These are phyloP conservation scores for Dermolepida albohirtum DNA, from an alignment of 2,888 invertebrate genomes.

Conservation along the genomic window DNA sequence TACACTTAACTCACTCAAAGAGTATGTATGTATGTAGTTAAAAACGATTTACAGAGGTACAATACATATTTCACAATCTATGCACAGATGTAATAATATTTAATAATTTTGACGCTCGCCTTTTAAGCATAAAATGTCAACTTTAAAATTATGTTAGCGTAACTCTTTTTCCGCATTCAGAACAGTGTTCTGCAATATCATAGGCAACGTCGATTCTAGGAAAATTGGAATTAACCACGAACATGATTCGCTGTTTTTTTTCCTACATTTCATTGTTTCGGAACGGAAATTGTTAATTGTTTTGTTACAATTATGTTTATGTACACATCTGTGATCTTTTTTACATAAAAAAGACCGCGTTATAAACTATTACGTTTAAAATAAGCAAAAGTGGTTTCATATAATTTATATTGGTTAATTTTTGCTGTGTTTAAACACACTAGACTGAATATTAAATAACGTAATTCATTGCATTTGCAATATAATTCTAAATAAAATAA, in stretches of 20 bases:
- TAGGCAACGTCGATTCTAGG: slow-evolving; percentile 16
- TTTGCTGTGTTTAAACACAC: too few species aligned
- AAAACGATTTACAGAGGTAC: too few species aligned
- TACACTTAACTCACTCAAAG: too few species aligned
- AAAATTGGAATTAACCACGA: slow-evolving; percentile 27
- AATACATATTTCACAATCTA: not conserved
- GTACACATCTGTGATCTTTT: slow-evolving; percentile 21
- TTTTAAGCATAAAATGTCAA: slow-evolving; percentile 3
- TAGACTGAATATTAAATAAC: too few species aligned
- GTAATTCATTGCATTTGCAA: too few species aligned
- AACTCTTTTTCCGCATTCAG: slow-evolving; percentile 7
- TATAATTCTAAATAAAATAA: too few species aligned
- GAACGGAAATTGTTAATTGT: slow-evolving; percentile 39
- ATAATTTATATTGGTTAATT: too few species aligned
- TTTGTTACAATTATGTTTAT: slow-evolving; percentile 34
- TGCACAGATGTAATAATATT: slow-evolving; percentile 18
- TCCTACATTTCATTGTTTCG: slow-evolving; percentile 28
- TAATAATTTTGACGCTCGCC: slow-evolving; percentile 17
- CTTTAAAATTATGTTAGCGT: slow-evolving; percentile 17
- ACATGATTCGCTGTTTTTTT: slow-evolving; percentile 39
- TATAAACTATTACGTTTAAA: too few species aligned
- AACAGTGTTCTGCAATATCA: slow-evolving; percentile 9
- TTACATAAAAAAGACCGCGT: too few species aligned
- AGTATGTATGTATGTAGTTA: too few species aligned
- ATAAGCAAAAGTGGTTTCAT: too few species aligned